Evolutionary conservation across 2,888 invertebrate genomes (phyloP), one percentile per base, ranked within the genome.

Genomic region (Xylota sylvarum): DNA sequence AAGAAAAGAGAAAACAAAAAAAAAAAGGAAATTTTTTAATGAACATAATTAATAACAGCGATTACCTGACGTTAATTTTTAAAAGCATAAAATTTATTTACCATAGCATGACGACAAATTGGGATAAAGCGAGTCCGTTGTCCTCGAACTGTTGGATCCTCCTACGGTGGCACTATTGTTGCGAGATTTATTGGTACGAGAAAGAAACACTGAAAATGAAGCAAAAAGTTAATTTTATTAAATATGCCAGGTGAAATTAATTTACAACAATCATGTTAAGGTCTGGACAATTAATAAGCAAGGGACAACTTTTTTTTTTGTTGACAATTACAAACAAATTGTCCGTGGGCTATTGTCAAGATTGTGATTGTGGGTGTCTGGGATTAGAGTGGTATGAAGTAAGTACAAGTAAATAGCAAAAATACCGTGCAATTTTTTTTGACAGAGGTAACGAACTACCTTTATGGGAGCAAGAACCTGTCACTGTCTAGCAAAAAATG

Each of bases 171-270:
- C 77, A 70, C 87, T 87, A 55, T 79, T 84, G 50, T 60, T 72
- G 14, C 23, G 72, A 74, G 88, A 87, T 69, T 82, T 83, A 67
- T 84, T 85, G 65, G 88, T 88, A 67, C 83, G 74, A 43, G 89
- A 88, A 64, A 78, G 89, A 86, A 89, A 89, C 46, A 86, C 89
- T 89, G 84, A 74, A 88, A 89, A 79, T 79, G 27, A 79, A 74
- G 52, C 60, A 77, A 30, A 69, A 73, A 55, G 46, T 65, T 86
- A 67, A 58, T 81, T 77, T 81, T 72, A 81, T 85, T 76, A 76
- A 85, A 85, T 76, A 72, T 76, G 62, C 76, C 43, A 74, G 50
- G 58, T 43, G n/a, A 78, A 78, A 83, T 83, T 78, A 78, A 83
- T 78, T 78, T 70, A 14, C 46, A 46, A 40, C 35, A 65, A 69